These are phyloP conservation scores for Papilio demoleus DNA, from an alignment of 2,888 invertebrate species.

Conservation along the genomic window DNA sequence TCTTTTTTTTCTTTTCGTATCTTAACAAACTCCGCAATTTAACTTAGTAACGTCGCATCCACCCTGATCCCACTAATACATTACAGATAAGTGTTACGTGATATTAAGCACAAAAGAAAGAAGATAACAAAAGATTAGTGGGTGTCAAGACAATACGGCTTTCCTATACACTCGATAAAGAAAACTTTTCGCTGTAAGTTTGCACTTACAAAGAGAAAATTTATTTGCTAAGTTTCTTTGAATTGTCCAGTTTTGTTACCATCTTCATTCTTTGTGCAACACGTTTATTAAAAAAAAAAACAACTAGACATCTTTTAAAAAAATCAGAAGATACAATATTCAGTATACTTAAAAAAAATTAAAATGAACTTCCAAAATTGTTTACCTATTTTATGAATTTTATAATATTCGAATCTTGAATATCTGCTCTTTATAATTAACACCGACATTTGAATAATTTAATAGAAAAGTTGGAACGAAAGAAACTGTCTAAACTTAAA, in stretches of 20 bases:
- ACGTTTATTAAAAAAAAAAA: no score
- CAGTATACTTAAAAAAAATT: no score
- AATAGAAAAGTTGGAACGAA: no score
- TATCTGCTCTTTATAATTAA: no score
- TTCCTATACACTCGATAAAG: slow-evolving; percentile 9
- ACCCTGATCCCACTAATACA: background rate
- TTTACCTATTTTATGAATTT: no score
- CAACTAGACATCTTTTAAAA: no score
- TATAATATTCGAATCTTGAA: no score
- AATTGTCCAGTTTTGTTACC: slow-evolving; percentile 2
- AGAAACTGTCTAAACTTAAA: no score
- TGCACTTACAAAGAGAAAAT: background rate
- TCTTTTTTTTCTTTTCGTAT: background rate
- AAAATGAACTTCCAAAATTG: no score
- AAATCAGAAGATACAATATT: no score
- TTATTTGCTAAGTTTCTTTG: slow-evolving; percentile 9
- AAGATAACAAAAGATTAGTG: slow-evolving; percentile 6
- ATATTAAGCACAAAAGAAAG: background rate
- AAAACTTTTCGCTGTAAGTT: slow-evolving; percentile 7
- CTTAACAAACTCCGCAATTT: background rate
- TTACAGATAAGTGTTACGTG: background rate
- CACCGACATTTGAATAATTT: no score
- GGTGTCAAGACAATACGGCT: slow-evolving; percentile 12
- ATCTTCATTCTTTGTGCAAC: background rate
- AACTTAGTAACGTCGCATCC: background rate